These are phyloP conservation scores for Eutolmus rufibarbis DNA, from an alignment of 2,888 invertebrate genomes.

Conservation along the genomic window DNA sequence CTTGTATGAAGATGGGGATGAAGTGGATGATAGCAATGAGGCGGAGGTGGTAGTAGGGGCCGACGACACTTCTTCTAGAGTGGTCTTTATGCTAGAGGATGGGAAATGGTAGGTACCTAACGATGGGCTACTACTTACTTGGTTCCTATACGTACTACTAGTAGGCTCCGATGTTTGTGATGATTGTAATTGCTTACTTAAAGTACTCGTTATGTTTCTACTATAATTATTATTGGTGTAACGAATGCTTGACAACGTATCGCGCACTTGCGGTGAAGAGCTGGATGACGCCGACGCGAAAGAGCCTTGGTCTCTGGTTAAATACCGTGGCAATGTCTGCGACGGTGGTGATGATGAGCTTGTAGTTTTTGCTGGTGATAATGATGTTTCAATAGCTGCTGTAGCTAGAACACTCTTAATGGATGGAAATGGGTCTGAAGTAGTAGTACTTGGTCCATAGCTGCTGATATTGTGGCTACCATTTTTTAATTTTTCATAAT, in stretches of 20 bases:
- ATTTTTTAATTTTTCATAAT: constrained; percentile 44
- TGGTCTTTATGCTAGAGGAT: constrained; percentile 48
- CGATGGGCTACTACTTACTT: constrained; percentile 49
- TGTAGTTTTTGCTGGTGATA: constrained; percentile 54
- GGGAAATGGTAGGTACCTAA: constrained; percentile 50
- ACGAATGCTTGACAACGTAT: constrained; percentile 44
- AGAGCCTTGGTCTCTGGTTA: constrained; percentile 60
- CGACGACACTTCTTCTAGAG: constrained; percentile 48
- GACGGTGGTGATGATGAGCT: constrained; percentile 62
- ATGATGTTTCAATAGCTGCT: constrained; percentile 55
- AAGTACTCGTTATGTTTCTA: constrained; percentile 40
- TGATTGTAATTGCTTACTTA: constrained; percentile 47
- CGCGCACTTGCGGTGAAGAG: constrained; percentile 53
- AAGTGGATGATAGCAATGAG: constrained; percentile 41
- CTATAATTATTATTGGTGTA: constrained; percentile 45
- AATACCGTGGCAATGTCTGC: constrained; percentile 61
- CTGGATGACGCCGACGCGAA: constrained; percentile 56
- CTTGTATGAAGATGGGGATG: constrained; percentile 48
- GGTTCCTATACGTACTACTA: constrained; percentile 49
- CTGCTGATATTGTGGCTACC: constrained; percentile 33
- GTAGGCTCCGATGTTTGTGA: constrained; percentile 42
- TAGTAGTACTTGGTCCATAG: constrained; percentile 49
- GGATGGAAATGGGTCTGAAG: constrained; percentile 44
- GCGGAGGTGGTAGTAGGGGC: constrained; percentile 47
- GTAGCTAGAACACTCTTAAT: constrained; percentile 39